Evolutionary conservation across 1,140 invertebrate species (phyloP).

Genomic region (Forficula auricularia): DNA sequence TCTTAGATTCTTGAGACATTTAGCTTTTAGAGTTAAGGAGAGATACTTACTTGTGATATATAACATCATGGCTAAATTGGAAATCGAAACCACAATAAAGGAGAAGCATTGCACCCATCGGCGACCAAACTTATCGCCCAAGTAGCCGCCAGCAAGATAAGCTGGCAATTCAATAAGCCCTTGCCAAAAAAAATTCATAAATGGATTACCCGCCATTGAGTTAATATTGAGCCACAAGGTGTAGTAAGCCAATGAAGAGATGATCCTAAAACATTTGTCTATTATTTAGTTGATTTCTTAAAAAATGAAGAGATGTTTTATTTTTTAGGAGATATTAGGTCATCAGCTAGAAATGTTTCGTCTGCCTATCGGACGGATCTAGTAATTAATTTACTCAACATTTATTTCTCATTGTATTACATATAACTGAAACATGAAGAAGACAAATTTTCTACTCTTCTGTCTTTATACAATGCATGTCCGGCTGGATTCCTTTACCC

Average conservation of each 20-base stretch:
- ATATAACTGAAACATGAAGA: too few relatives aligned
- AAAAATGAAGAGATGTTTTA: conserved; percentile 4
- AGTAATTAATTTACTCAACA: too few relatives aligned
- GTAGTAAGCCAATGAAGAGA: conserved; percentile 38
- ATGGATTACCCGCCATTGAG: conserved; percentile 44
- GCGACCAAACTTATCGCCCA: conserved; percentile 32
- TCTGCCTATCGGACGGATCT: too few relatives aligned
- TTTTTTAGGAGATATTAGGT: conserved; percentile 2
- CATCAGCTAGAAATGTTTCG: background rate
- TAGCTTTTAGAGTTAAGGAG: too few relatives aligned
- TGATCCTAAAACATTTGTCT: conserved; percentile 30
- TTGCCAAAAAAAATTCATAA: conserved; percentile 46
- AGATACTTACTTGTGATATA: conserved; percentile 24
- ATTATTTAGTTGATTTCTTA: background rate
- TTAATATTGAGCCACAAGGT: conserved; percentile 39
- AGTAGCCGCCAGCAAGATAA: conserved; percentile 26
- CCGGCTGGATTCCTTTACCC: too few relatives aligned
- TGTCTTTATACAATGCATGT: too few relatives aligned
- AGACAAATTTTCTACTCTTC: too few relatives aligned
- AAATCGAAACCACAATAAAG: conserved; percentile 24
- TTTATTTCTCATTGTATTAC: too few relatives aligned
- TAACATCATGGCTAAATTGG: conserved; percentile 28
- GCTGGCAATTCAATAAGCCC: conserved; percentile 39
- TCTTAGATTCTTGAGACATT: too few relatives aligned
- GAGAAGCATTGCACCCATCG: conserved; percentile 30